Conservation (phyloP, 2,797 vertebrate species). For the Mustela erminea region DNA sequence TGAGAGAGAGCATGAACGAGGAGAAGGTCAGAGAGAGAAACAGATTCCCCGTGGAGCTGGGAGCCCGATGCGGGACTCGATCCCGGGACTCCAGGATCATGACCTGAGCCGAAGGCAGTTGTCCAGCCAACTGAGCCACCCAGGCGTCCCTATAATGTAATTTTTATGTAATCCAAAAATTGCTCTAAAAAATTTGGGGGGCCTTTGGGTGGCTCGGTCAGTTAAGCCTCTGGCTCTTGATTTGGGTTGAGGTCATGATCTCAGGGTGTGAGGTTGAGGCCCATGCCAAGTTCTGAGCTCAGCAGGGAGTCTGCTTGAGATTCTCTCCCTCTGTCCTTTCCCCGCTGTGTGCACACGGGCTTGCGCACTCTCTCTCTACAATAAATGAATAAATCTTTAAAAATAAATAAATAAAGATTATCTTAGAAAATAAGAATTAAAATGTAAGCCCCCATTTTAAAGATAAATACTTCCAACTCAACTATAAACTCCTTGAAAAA, state of each 20-base stretch:
- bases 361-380: not conserved
- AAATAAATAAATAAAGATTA: not conserved
- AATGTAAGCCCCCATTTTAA: not conserved
- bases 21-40: too few species aligned
- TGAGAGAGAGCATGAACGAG: too few species aligned
- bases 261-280: not conserved
- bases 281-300: not conserved
- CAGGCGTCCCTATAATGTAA: not conserved
- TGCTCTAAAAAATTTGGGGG: not conserved
- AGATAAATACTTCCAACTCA: too few species aligned
- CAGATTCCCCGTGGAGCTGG: too few species aligned
- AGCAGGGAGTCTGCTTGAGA: not conserved
- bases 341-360: rapidly evolving
- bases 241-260: not conserved
- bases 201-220: not conserved
- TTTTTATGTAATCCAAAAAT: not conserved
- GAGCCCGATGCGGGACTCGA: too few species aligned
- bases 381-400: not conserved
- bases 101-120: too few species aligned
- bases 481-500: too few species aligned
- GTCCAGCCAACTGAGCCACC: too few species aligned
- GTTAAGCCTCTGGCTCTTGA: not conserved
- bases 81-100: too few species aligned
- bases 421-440: not conserved
- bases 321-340: not conserved